Evolutionary conservation across 2,113 vertebrate genomes (phyloP), one percentile per base, ranked within the genome.

Genomic region (Pavo muticus): DNA sequence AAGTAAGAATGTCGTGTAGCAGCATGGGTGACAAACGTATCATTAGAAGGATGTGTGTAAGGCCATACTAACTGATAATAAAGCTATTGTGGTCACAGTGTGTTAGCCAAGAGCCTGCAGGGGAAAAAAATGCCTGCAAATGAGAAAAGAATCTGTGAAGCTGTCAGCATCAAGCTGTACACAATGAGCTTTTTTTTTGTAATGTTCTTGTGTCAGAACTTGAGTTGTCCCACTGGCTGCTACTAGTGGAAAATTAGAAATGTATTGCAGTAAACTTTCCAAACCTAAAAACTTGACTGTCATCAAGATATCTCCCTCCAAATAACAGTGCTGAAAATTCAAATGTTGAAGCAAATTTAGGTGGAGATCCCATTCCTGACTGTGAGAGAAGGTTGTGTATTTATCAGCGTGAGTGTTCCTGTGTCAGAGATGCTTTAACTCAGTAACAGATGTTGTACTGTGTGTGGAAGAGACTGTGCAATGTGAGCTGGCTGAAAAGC

Each of bases 111-210:
- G 37, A 78, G 39, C 27, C 68, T 91, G 42, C 27, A 78, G 48
- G 37, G 40, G 24, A 29, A 64, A 64, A 63, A 40, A 40, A 11
- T 64, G 27, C 39, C 16, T 40, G 20, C 95, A 89, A 35, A 73
- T 98, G 40, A 97, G 98, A 91, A 98, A 92, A 75, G 98, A 97
- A 63, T 67, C 94, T 98, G 24, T 98, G 98, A 74, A 50, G 96
- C 39, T 98, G 95, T 88, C 98, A 98, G 84, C 70, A 52, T 68
- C 82, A 86, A 14, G 86, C 69, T 61, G 61, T 3, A 74, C 59
- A 63, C 3, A 75, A 96, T 97, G 77, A 96, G 97, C n/a, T 61
- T 30, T 23, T 4, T 11, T 42, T 37, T 14, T 64, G 8, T 54
- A n/a, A 61, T 60, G 4, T 27, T 4, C 29, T 13, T 14, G 19